phyloP scores from a whole-genome alignment of 2,797 vertebrate genomes.

The Bradypodion ventrale region DNA sequence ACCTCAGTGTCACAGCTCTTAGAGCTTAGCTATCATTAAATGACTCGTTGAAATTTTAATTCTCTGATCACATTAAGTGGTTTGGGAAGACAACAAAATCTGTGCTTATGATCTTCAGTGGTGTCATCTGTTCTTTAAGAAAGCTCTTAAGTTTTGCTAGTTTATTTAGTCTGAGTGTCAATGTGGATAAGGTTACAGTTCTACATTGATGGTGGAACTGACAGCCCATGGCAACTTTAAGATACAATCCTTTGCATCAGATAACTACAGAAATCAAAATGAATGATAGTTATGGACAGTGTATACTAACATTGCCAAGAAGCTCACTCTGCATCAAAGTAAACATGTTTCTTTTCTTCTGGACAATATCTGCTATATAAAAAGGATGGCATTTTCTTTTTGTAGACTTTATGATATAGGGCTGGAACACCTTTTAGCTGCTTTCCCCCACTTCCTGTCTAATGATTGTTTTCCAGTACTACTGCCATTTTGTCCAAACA shows the following conservation, averaged over 20 bases:
- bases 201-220: conserved; percentile 65
- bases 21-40: conserved; percentile 74
- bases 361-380: background rate
- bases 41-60: conserved; percentile 86
- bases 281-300: conserved; percentile 31
- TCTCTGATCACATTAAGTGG: conserved; percentile 88
- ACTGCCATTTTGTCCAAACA: background rate
- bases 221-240: conserved; percentile 70
- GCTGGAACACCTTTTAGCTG: background rate
- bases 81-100: conserved; percentile 82
- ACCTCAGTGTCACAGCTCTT: conserved; percentile 69
- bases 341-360: conserved; percentile 8
- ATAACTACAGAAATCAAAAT: conserved; percentile 67
- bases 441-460: background rate
- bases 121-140: conserved; percentile 78
- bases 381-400: background rate
- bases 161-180: conserved; percentile 61
- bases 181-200: conserved; percentile 72
- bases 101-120: conserved; percentile 71
- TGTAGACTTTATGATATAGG: background rate
- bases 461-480: background rate
- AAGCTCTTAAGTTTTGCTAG: conserved; percentile 64
- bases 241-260: conserved; percentile 55
- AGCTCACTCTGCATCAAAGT: conserved; percentile 15
- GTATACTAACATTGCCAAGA: conserved; percentile 4